A percentile compares a stretch with the other conserved stretches of the same genome.
These are phyloP conservation scores for Scolopax rusticola DNA, from an alignment of 2,797 vertebrate genomes.

Conservation along the genomic window DNA sequence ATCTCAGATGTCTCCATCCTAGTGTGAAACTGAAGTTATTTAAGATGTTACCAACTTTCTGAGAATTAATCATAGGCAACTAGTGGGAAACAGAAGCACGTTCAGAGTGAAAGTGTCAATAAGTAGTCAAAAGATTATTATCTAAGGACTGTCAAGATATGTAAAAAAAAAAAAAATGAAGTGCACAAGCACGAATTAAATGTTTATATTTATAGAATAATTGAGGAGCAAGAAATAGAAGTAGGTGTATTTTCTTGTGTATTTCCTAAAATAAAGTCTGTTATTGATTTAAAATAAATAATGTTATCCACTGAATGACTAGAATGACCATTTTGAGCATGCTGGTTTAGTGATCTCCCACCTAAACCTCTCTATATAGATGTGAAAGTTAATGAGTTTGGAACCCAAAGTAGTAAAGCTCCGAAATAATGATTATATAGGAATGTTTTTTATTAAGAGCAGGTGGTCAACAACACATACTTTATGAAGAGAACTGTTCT, in stretches of 20 bases:
- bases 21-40: background rate
- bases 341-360: background rate
- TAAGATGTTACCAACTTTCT: background rate
- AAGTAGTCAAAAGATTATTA: background rate
- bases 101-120: background rate
- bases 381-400: background rate
- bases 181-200: background rate
- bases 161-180: background rate
- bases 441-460: background rate
- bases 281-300: background rate
- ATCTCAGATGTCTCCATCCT: background rate
- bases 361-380: background rate
- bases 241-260: background rate
- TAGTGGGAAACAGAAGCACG: background rate
- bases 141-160: background rate
- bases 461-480: background rate
- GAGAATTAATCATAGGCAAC: background rate
- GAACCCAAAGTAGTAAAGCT: background rate
- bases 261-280: background rate
- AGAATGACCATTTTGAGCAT: accelerated
- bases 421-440: background rate
- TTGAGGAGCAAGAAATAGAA: background rate
- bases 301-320: background rate
- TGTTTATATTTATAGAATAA: background rate
- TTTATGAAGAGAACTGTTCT: background rate